These are phyloP conservation scores for Lacanobia oleracea DNA, from an alignment of 2,888 invertebrate species.

Conservation along the genomic window DNA sequence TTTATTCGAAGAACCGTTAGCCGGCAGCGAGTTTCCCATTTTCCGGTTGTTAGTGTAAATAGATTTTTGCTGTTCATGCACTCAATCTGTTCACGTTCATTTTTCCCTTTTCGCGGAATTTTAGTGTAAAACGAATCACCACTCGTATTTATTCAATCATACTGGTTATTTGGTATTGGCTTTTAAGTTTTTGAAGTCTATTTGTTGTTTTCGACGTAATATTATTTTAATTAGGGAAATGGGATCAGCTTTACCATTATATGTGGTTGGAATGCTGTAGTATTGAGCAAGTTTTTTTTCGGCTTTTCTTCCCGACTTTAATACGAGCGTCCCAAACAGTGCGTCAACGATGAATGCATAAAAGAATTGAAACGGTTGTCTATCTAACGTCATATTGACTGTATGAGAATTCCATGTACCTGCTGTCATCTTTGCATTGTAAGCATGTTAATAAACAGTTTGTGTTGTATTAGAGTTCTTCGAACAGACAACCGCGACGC, in stretches of 20 bases:
- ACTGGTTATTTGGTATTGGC: neutral
- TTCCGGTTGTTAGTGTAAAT: slow-evolving; percentile 16
- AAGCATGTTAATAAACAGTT: slow-evolving; percentile 28
- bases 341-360: slow-evolving; percentile 1
- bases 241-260: neutral
- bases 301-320: neutral
- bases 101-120: neutral
- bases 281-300: slow-evolving; percentile 1
- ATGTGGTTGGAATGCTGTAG: neutral
- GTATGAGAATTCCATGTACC: slow-evolving; percentile 34
- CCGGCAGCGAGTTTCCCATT: slow-evolving; percentile 1
- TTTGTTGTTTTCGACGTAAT: neutral
- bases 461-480: slow-evolving; percentile 13
- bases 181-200: neutral
- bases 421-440: slow-evolving; percentile 41
- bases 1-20: neutral
- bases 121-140: neutral
- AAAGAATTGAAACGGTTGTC: slow-evolving; percentile 13
- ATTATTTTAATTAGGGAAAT: neutral
- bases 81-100: neutral
- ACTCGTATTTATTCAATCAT: neutral
- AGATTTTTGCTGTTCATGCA: slow-evolving; percentile 14
- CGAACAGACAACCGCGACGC: slow-evolving; percentile 33
- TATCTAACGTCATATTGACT: slow-evolving; percentile 13
- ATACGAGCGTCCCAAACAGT: neutral